phyloP scores from a whole-genome alignment of 2,797 vertebrate species.

The Girardinus metallicus region DNA sequence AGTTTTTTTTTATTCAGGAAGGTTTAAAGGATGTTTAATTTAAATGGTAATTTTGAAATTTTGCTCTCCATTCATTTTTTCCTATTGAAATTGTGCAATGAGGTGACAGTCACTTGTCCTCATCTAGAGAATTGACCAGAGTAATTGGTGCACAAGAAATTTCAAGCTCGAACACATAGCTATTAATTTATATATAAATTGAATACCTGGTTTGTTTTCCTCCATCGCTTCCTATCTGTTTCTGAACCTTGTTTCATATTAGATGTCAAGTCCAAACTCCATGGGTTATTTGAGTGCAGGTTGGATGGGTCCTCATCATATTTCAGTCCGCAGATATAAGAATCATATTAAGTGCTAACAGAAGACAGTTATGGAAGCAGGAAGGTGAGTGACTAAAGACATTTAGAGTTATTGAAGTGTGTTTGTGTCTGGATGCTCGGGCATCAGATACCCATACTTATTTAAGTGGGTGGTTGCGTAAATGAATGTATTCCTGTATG shows the following conservation, averaged over 20 bases:
- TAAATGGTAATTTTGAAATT: too few species aligned
- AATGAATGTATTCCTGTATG: slow-evolving; percentile 8
- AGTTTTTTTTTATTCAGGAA: too few species aligned
- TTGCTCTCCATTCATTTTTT: too few species aligned
- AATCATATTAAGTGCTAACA: slow-evolving; percentile 41
- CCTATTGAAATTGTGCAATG: too few species aligned
- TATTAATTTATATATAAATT: not conserved
- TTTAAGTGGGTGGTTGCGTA: not conserved
- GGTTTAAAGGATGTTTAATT: too few species aligned
- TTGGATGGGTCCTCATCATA: slow-evolving; percentile 19
- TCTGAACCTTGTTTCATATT: slow-evolving; percentile 41
- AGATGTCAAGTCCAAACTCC: slow-evolving; percentile 26
- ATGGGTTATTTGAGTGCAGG: slow-evolving; percentile 21
- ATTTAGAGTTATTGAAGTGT: slow-evolving; percentile 50
- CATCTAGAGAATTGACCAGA: too few species aligned
- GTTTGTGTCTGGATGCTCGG: slow-evolving; percentile 11
- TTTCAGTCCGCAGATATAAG: slow-evolving; percentile 43
- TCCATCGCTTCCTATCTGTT: slow-evolving; percentile 29
- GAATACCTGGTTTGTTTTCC: slow-evolving; percentile 20
- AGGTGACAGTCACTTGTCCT: too few species aligned
- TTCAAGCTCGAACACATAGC: too few species aligned
- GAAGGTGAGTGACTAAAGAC: slow-evolving; percentile 51
- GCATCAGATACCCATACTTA: slow-evolving; percentile 2
- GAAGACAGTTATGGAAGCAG: slow-evolving; percentile 18
- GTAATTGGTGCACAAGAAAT: too few species aligned